Evolutionary conservation across 1,140 invertebrate species (phyloP).

Genomic region (Cydia amplana): DNA sequence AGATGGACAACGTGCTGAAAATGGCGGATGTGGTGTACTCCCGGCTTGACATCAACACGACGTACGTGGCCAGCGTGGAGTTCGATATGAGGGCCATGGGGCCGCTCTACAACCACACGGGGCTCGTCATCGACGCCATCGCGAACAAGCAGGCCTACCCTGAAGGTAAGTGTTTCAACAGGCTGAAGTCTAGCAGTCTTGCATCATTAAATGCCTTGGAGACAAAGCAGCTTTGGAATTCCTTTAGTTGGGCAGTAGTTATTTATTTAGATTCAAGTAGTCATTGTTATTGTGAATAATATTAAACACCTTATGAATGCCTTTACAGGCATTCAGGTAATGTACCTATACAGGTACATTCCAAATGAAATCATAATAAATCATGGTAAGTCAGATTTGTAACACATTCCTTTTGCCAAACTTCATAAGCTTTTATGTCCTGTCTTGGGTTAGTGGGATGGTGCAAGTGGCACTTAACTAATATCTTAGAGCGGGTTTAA

Average conservation of each 20-base stretch:
- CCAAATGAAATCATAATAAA: neutral
- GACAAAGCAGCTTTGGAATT: neutral
- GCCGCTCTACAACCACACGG: constrained; percentile 84
- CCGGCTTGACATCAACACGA: constrained; percentile 66
- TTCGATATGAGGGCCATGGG: constrained; percentile 85
- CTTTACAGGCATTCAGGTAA: too few relatives aligned
- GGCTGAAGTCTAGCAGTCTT: neutral
- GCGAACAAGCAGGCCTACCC: constrained; percentile 73
- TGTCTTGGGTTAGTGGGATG: too few relatives aligned
- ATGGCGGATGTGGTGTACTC: constrained; percentile 69
- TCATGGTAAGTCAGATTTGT: too few relatives aligned
- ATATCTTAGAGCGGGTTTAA: too few relatives aligned
- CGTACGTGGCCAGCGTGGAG: constrained; percentile 81
- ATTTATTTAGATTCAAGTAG: neutral
- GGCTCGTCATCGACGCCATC: constrained; percentile 81
- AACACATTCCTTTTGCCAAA: too few relatives aligned
- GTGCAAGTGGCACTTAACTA: too few relatives aligned
- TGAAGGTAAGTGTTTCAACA: constrained; percentile 57
- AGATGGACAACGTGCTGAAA: constrained; percentile 60
- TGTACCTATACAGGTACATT: too few relatives aligned
- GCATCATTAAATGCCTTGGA: neutral
- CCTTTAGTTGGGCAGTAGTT: too few relatives aligned
- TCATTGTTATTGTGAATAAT: neutral
- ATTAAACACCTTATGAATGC: too few relatives aligned
- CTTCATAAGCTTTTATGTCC: too few relatives aligned